Evolutionary conservation across 1,140 invertebrate species (phyloP), one percentile per base, ranked within the genome.

Genomic region (Zophobas atratus): DNA sequence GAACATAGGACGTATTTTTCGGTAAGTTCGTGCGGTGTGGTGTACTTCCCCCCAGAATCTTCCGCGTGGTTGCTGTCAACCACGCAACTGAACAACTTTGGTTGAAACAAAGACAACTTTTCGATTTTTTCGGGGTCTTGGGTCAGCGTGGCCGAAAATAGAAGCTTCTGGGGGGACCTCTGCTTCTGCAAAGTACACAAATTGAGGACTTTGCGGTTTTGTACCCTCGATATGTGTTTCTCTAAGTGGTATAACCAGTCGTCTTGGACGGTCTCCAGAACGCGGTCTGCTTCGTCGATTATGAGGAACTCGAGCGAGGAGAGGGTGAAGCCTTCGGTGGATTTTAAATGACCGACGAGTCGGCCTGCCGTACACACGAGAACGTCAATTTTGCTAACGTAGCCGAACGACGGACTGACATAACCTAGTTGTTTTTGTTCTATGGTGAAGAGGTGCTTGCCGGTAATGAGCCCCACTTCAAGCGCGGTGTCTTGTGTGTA

Each of bases 71-170:
- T 85, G 71, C 77, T 82, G 60, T 88, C 84, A 55, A 89, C 84
- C 51, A 94, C 90, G 0, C 94, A 93, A 43, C 96, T 96, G 82
- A 98, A 99, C 0, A 99, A 88, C 85, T 94, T 95, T 0, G 98
- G 98, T 85, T 96, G 93, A 85, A 97, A 98, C 0, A 99, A 88
- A 8, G 93, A 92, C 77, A 99, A 89, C 75, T 93, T 91, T 81
- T 96, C 92, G 35, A 99, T 88, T 85, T 97, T 96, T 87, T 99
- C 97, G 3, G 98, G 97, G 89, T 99, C 96, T 84, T 98, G 96
- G 0, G 97, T 96, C 5, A 99, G 86, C 1, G 98, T 99, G 2
- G 98, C 98, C 6, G 98, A 99, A 84, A 99, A 98, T 5, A 99
- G 87, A 2, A 99, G 87, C 86, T 99, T 99, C 77, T 99, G 97